Percentiles rank a stretch among this genome's conserved stretches.
These are phyloP conservation scores for Cervus canadensis DNA, from an alignment of 2,113 vertebrate species.

Conservation along the genomic window DNA sequence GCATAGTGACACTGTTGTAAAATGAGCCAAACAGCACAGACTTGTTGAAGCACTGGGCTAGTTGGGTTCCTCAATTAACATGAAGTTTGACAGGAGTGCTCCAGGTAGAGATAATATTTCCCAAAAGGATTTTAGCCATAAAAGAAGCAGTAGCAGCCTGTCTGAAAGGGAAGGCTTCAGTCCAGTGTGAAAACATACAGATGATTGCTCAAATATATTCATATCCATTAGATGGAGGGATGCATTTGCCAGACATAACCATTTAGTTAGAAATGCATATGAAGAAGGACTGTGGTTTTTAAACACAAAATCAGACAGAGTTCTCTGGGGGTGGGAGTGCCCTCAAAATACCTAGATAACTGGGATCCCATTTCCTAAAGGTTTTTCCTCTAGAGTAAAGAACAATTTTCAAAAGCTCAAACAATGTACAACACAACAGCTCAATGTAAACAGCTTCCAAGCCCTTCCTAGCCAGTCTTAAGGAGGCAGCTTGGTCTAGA, in stretches of 20 bases:
- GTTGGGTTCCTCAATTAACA: not conserved
- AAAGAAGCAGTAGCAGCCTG: not conserved
- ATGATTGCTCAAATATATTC: not conserved
- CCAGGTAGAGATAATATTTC: not conserved
- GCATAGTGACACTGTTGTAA: not conserved
- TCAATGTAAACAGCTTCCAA: not conserved
- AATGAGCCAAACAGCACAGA: not conserved
- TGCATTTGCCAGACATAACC: not conserved
- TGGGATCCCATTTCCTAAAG: not conserved
- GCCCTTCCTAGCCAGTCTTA: not conserved
- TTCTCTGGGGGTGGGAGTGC: not conserved
- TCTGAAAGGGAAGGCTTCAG: not conserved
- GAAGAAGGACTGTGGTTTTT: not conserved
- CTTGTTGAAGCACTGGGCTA: not conserved
- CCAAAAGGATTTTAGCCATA: not conserved
- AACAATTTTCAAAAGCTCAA: not conserved
- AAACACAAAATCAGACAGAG: not conserved
- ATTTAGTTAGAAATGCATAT: not conserved
- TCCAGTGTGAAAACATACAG: not conserved
- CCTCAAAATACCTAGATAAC: not conserved
- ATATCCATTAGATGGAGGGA: not conserved
- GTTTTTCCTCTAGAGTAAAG: not conserved
- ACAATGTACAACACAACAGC: not conserved
- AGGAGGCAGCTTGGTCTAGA: not conserved
- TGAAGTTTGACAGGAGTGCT: not conserved